phyloP scores from a whole-genome alignment of 2,113 vertebrate species.

The Chaetops frenatus region DNA sequence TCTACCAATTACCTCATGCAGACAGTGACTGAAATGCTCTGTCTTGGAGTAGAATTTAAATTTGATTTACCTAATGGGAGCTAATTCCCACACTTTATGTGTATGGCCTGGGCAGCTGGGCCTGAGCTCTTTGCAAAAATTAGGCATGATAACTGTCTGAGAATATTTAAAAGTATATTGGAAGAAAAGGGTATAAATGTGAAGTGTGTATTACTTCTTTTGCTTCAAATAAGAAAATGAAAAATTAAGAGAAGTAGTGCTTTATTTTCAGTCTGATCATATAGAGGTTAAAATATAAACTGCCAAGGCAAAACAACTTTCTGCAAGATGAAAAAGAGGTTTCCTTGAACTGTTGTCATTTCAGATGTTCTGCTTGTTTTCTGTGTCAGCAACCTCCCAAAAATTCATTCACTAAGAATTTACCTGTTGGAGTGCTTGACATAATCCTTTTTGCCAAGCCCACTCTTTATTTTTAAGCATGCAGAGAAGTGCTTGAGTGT shows the following conservation, averaged over 20 bases:
- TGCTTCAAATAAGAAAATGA: not conserved
- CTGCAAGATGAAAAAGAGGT: not conserved
- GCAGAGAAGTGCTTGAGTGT: not conserved
- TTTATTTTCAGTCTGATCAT: not conserved
- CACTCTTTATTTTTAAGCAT: not conserved
- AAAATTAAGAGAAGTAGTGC: not conserved
- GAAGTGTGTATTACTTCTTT: not conserved
- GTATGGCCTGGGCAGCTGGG: not conserved
- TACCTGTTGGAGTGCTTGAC: not conserved
- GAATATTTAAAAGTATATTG: not conserved
- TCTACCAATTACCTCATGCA: not conserved
- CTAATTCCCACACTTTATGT: not conserved
- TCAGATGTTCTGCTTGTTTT: not conserved
- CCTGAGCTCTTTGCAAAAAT: not conserved
- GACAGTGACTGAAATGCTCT: not conserved
- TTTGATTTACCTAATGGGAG: not conserved
- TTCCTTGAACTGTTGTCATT: not conserved
- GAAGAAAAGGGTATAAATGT: not conserved
- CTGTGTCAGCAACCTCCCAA: not conserved
- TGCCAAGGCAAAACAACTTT: not conserved
- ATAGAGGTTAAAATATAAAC: not conserved
- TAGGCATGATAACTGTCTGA: not conserved
- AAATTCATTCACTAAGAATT: constrained; percentile 29
- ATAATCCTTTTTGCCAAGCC: not conserved
- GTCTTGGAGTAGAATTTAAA: not conserved